These are phyloP conservation scores for Gephyroberyx darwinii DNA, from an alignment of 2,797 vertebrate species.

Conservation along the genomic window DNA sequence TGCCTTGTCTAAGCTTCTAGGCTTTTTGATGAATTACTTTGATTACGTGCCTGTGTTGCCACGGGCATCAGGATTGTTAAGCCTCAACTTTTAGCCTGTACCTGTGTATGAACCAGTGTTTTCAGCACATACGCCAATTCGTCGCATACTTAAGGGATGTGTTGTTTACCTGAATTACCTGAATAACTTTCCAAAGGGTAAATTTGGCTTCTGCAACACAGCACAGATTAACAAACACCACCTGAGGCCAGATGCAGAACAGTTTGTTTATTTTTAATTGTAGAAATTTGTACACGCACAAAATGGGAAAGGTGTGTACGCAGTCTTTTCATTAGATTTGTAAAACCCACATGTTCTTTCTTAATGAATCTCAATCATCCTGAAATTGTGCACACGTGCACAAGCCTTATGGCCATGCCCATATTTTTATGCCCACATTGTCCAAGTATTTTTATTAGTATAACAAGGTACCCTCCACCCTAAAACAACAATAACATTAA, in stretches of 20 bases:
- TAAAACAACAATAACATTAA: too few species aligned
- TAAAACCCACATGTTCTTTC: too few species aligned
- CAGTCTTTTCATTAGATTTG: too few species aligned
- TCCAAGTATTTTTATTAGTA: too few species aligned
- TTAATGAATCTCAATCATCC: too few species aligned
- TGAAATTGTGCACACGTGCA: too few species aligned
- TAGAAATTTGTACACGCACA: too few species aligned
- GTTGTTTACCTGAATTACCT: neutral
- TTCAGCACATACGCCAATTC: neutral
- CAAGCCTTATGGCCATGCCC: too few species aligned
- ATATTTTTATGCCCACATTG: too few species aligned
- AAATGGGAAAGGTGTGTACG: too few species aligned
- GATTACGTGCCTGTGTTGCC: neutral
- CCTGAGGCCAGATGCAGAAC: neutral
- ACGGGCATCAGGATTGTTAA: neutral
- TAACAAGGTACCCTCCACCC: too few species aligned
- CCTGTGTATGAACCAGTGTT: neutral
- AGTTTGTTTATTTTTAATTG: too few species aligned
- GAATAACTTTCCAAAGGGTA: neutral
- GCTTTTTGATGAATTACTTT: neutral
- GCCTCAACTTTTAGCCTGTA: neutral
- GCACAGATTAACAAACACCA: neutral
- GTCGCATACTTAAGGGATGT: neutral
- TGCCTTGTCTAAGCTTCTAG: neutral
- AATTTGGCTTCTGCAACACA: neutral